A percentile compares a stretch with the other conserved stretches of the same genome.
Evolutionary conservation across 2,888 invertebrate species (phyloP).

Genomic region (Escarpia spicata): DNA sequence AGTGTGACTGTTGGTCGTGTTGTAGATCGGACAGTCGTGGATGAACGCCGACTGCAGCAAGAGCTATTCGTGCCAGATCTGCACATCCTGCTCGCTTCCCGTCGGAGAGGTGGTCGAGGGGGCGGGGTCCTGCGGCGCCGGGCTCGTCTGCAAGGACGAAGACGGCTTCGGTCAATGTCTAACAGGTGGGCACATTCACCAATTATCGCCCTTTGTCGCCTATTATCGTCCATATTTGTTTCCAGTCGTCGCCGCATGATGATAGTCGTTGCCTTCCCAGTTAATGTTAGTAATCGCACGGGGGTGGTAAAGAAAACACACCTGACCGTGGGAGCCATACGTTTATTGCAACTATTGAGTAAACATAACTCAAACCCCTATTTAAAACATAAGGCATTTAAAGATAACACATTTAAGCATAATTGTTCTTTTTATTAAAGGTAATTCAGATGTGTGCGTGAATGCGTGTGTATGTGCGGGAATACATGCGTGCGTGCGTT

Average conservation of each 20-base stretch:
- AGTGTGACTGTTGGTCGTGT: neutral
- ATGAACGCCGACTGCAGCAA: neutral
- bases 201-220: neutral
- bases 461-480: too few relatives aligned
- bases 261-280: too few relatives aligned
- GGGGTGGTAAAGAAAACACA: too few relatives aligned
- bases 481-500: too few relatives aligned
- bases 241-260: neutral
- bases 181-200: neutral
- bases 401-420: too few relatives aligned
- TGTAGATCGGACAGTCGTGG: conserved; percentile 24
- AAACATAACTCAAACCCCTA: too few relatives aligned
- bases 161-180: neutral
- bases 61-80: neutral
- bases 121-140: neutral
- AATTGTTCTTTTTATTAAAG: too few relatives aligned
- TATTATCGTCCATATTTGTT: neutral
- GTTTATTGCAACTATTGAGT: too few relatives aligned
- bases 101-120: neutral
- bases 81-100: neutral
- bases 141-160: conserved; percentile 17
- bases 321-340: too few relatives aligned
- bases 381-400: too few relatives aligned
- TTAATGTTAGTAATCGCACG: too few relatives aligned
- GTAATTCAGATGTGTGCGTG: too few relatives aligned